These are phyloP conservation scores for Chaetops frenatus DNA, from an alignment of 2,113 vertebrate genomes.

Conservation along the genomic window DNA sequence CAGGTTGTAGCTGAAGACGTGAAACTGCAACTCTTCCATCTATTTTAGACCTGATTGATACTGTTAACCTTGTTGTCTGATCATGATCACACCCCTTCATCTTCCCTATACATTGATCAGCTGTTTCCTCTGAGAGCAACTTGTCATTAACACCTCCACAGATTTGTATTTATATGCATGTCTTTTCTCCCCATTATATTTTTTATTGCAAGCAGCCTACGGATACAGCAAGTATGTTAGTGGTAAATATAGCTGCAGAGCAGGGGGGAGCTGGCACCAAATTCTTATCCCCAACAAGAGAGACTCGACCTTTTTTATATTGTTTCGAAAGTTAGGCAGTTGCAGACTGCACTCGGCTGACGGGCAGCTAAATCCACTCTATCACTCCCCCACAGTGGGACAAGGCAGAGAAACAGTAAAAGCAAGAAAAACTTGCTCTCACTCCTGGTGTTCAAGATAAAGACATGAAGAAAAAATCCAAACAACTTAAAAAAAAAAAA, in stretches of 20 bases:
- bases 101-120: conserved; percentile 19
- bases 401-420: neutral
- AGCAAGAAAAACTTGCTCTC: neutral
- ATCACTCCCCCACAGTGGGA: neutral
- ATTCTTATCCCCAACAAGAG: neutral
- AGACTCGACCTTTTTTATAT: neutral
- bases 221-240: neutral
- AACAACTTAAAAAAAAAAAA: no score
- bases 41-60: conserved; percentile 55
- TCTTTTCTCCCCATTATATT: neutral
- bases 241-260: neutral
- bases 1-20: conserved; percentile 47
- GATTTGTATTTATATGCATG: conserved; percentile 4
- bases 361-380: neutral
- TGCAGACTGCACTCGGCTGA: neutral
- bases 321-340: neutral
- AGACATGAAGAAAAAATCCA: neutral
- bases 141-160: neutral
- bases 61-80: conserved; percentile 44
- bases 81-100: conserved; percentile 2
- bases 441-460: neutral
- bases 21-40: conserved; percentile 65
- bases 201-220: neutral
- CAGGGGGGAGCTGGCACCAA: neutral
- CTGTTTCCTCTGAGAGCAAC: neutral